Percentiles rank a stretch among this genome's conserved stretches.
Evolutionary conservation across 2,888 invertebrate genomes (phyloP).

Genomic region (Graphium colonna): DNA sequence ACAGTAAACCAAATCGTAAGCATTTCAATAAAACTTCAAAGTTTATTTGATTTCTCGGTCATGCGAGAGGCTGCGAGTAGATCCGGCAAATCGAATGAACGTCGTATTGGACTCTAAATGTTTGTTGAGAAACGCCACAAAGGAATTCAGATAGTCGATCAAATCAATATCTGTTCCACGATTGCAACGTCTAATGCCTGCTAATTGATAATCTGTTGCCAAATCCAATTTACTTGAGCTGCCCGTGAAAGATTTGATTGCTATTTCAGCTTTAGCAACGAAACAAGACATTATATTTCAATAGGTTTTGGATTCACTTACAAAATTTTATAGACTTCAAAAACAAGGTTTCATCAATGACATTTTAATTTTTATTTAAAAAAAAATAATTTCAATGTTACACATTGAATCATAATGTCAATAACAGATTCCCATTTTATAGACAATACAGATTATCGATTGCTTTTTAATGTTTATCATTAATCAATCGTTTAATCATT

Average conservation of each 20-base stretch:
- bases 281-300: background rate
- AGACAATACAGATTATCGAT: too few relatives aligned
- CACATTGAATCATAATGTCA: too few relatives aligned
- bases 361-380: background rate
- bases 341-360: too few relatives aligned
- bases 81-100: slow-evolving; percentile 16
- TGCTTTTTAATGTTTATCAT: too few relatives aligned
- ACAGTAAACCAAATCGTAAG: slow-evolving; percentile 18
- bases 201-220: slow-evolving; percentile 13
- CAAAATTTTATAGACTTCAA: too few relatives aligned
- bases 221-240: slow-evolving; percentile 5
- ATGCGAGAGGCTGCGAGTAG: slow-evolving; percentile 21
- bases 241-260: background rate
- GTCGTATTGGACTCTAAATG: background rate
- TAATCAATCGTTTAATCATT: too few relatives aligned
- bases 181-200: slow-evolving; percentile 13
- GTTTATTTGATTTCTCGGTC: slow-evolving; percentile 25
- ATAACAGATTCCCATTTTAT: too few relatives aligned
- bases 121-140: slow-evolving; percentile 10
- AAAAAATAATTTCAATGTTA: background rate
- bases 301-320: too few relatives aligned
- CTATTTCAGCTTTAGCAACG: slow-evolving; percentile 4
- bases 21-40: slow-evolving; percentile 18
- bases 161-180: slow-evolving; percentile 3
- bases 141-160: slow-evolving; percentile 11